Evolutionary conservation across 30 jellyfish, hydroid and myxozoan species (phyloP).

Genomic region (Sanderia malayensis): DNA sequence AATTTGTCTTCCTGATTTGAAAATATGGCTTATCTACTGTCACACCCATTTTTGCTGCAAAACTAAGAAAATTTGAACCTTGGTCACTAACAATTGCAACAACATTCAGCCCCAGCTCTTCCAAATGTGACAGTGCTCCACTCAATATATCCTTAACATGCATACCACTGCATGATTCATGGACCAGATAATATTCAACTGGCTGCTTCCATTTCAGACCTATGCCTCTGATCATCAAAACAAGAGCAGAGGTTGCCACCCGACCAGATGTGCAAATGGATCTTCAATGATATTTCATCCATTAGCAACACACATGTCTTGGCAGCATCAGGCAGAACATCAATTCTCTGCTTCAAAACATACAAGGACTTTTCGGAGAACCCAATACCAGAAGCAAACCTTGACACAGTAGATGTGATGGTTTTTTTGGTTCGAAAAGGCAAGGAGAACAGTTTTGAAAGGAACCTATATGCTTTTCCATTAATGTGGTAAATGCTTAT

Average conservation of each 20-base stretch:
- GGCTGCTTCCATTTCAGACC: constrained; percentile 39
- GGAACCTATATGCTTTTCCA: constrained; percentile 41
- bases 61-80: constrained; percentile 15
- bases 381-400: constrained; percentile 32
- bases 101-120: constrained; percentile 2
- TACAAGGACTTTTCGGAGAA: constrained; percentile 23
- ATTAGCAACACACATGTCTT: constrained; percentile 9
- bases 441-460: constrained; percentile 18
- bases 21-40: constrained; percentile 13
- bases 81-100: no score
- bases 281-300: constrained; percentile 44
- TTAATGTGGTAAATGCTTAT: constrained; percentile 22
- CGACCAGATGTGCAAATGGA: constrained; percentile 17
- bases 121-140: constrained; percentile 17
- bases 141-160: constrained; percentile 11
- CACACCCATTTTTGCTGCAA: background rate
- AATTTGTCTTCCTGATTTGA: constrained; percentile 1
- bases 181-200: constrained; percentile 21
- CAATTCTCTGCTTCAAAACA: constrained; percentile 31
- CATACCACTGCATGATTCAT: constrained; percentile 6
- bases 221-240: constrained; percentile 29
- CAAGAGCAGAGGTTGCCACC: constrained; percentile 26
- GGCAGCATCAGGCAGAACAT: constrained; percentile 5
- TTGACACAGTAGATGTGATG: background rate
- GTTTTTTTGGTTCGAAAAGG: constrained; percentile 3